phyloP scores from a whole-genome alignment of 2,113 vertebrate genomes.

The Ivindomyrus marchei region DNA sequence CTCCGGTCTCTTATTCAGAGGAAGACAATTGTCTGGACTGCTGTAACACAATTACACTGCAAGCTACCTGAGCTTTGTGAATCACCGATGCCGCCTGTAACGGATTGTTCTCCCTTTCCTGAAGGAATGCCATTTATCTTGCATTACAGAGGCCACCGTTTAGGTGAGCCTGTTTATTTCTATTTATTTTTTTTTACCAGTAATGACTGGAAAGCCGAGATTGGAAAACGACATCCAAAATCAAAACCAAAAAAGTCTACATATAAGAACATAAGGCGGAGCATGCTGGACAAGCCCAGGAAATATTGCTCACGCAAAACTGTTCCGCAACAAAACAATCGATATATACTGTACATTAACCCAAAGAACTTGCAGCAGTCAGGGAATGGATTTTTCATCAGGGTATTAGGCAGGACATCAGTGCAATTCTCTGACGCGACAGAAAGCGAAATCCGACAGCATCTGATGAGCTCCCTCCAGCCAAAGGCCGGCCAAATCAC shows the following conservation, averaged over 20 bases:
- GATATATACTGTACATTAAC: neutral
- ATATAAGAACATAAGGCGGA: slow-evolving; percentile 35
- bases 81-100: slow-evolving; percentile 46
- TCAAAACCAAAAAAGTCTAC: slow-evolving; percentile 34
- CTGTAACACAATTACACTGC: slow-evolving; percentile 46
- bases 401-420: neutral
- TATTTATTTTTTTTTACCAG: neutral
- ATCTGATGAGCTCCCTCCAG: neutral
- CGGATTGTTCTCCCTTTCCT: slow-evolving; percentile 42
- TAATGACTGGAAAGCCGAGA: slow-evolving; percentile 29
- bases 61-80: slow-evolving; percentile 39
- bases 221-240: slow-evolving; percentile 42
- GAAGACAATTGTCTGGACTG: slow-evolving; percentile 50
- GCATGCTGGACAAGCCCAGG: slow-evolving; percentile 37
- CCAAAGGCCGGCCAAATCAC: neutral
- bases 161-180: slow-evolving; percentile 45
- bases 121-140: slow-evolving; percentile 49
- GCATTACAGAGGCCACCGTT: slow-evolving; percentile 35
- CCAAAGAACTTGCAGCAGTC: neutral
- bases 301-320: slow-evolving; percentile 8
- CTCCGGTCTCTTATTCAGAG: slow-evolving; percentile 35
- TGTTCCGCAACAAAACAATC: neutral
- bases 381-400: neutral
- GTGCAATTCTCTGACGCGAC: neutral
- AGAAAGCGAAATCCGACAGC: neutral